Base-by-base conservation (phyloP, 2,888 invertebrate genomes). In the Candidula unifasciata region DNA sequence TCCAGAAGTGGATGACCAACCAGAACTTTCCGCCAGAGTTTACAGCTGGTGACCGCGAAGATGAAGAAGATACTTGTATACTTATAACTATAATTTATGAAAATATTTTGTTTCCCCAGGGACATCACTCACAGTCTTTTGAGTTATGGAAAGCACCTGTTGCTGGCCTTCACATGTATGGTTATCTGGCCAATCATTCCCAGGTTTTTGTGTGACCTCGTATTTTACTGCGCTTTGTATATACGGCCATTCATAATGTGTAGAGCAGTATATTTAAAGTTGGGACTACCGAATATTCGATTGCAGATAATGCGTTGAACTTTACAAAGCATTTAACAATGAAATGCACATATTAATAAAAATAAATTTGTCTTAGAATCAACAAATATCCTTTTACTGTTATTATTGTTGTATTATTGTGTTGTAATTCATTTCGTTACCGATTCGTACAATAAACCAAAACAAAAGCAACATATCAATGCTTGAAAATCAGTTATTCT, bases 141-240 rank as follows among this genome's bases (percentile, higher is more conserved):
- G 78, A 77, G 71, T 21, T 87, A 89, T 57, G 71, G 87, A 13
- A 88, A 89, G 84, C 87, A 88, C 30, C 82, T 90, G 66, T 13
- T 89, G 13, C 88, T 89, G 16, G 86, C 88, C 27, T 82, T 88
- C 44, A 82, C 90, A 2, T 89, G 89, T 80, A 87, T 89, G 18
- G 60, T 89, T 2, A 69, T 91, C 16, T 92, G 90, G 90, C 91
- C 91, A 1, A n/a, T 91, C 18, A 83, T 90, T 30, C 91, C 92
- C 18, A 87, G 87, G 3, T 86, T 90, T 82, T 79, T 90, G 66
- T 89, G 89, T 88, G 89, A 91, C 86, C 86, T 88, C 78, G 86
- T 90, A 80, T 91, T 92, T 84, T 91, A 91, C 77, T 85, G 87
- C 52, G 88, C 88, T 27, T 69, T 92, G n/a, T 91, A 90, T 85